These are phyloP conservation scores for Azorinus chamasolen DNA, from an alignment of 2,888 invertebrate species.

Conservation along the genomic window DNA sequence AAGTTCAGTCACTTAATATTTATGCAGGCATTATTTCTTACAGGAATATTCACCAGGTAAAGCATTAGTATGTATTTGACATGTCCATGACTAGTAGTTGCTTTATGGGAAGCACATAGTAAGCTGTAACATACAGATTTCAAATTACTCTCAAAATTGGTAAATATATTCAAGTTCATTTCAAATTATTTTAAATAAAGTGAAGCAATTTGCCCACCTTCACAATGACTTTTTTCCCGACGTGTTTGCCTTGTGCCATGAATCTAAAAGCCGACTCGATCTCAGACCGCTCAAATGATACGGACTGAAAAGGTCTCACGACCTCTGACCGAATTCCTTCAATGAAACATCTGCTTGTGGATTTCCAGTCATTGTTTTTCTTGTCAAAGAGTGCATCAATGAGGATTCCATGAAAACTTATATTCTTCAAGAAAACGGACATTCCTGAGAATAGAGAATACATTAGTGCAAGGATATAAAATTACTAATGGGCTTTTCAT, in stretches of 20 bases:
- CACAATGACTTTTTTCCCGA: constrained; percentile 97
- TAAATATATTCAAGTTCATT: too few species aligned
- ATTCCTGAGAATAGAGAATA: constrained; percentile 91
- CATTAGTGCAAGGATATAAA: not conserved
- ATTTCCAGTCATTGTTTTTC: constrained; percentile 90
- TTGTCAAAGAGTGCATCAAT: constrained; percentile 96
- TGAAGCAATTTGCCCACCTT: constrained; percentile 66
- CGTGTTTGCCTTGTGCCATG: constrained; percentile 99
- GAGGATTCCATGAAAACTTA: constrained; percentile 98
- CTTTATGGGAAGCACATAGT: too few species aligned
- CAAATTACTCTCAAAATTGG: too few species aligned
- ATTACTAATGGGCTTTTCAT: not conserved
- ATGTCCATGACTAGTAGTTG: too few species aligned
- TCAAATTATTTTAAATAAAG: too few species aligned
- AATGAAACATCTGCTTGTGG: constrained; percentile 92
- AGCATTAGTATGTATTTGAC: too few species aligned
- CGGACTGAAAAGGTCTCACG: constrained; percentile 95
- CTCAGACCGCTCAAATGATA: constrained; percentile 94
- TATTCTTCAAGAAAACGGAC: constrained; percentile 97
- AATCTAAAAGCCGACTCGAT: constrained; percentile 96
- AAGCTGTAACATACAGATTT: too few species aligned
- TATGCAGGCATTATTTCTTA: too few species aligned
- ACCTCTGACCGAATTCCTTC: constrained; percentile 96
- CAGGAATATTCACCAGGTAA: too few species aligned
- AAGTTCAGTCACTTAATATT: too few species aligned